phyloP scores from a whole-genome alignment of 2,888 invertebrate genomes.

The Ophion slaviceki region DNA sequence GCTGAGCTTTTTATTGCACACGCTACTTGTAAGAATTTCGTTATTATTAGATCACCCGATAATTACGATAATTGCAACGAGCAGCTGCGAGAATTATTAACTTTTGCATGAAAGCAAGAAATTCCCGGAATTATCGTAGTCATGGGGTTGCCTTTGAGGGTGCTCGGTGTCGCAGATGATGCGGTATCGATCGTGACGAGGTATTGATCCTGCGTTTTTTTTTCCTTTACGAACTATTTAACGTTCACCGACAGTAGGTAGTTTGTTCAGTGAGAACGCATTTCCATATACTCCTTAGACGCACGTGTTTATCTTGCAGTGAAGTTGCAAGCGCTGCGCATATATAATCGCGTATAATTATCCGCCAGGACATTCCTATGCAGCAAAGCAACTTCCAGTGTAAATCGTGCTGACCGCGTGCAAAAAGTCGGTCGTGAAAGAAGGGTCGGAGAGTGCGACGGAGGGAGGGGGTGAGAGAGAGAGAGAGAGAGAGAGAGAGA shows the following conservation, averaged over 20 bases:
- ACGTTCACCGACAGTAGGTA: background rate
- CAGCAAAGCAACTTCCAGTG: slow-evolving; percentile 39
- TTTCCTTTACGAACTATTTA: background rate
- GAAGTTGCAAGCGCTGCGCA: slow-evolving; percentile 26
- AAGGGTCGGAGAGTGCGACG: background rate
- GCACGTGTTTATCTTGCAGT: slow-evolving; percentile 1
- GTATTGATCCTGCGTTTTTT: background rate
- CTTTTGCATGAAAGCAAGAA: no score
- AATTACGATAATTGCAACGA: no score
- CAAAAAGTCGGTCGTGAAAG: slow-evolving; percentile 6
- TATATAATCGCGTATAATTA: slow-evolving; percentile 14
- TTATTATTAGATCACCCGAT: no score
- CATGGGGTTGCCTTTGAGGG: background rate
- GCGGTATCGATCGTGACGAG: background rate
- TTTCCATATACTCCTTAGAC: background rate
- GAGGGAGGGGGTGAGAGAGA: background rate
- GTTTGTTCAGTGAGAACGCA: background rate
- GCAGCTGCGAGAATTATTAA: no score
- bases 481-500: background rate
- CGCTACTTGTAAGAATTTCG: no score
- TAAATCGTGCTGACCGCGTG: slow-evolving; percentile 13
- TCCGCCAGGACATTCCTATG: slow-evolving; percentile 17
- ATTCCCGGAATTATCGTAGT: no score
- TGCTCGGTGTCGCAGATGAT: background rate
- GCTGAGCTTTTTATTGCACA: no score